Evolutionary conservation across 2,797 vertebrate genomes (phyloP).

Genomic region (Pangasius larnaudii): DNA sequence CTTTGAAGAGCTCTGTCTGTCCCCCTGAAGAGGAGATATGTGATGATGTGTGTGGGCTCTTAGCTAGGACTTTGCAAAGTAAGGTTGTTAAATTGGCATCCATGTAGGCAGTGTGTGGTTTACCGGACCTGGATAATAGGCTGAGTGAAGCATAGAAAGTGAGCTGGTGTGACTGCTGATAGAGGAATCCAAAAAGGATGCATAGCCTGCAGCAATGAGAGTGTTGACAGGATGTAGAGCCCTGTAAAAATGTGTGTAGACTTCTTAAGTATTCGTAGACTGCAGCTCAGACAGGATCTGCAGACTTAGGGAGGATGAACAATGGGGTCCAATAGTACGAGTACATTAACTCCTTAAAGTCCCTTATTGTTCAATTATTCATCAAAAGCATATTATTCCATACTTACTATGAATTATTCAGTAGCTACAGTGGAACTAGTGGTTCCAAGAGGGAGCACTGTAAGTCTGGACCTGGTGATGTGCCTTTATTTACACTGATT

Average conservation of each 20-base stretch:
- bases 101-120: constrained; percentile 17
- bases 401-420: constrained; percentile 32
- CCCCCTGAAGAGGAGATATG: constrained; percentile 8
- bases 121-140: constrained; percentile 17
- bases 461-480: neutral
- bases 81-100: constrained; percentile 28
- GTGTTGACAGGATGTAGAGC: neutral
- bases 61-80: constrained; percentile 17
- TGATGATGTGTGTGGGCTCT: constrained; percentile 24
- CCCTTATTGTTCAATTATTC: constrained; percentile 29
- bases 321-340: constrained; percentile 14
- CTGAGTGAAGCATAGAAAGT: neutral
- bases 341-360: constrained; percentile 7
- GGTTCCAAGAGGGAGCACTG: neutral
- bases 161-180: constrained; percentile 8
- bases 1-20: constrained; percentile 14
- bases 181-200: constrained; percentile 11
- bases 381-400: constrained; percentile 21
- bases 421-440: constrained; percentile 19
- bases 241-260: neutral
- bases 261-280: neutral
- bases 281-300: constrained; percentile 1
- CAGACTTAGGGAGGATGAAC: constrained; percentile 18
- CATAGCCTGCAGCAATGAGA: neutral
- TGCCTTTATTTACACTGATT: constrained; percentile 11